phyloP scores from a whole-genome alignment of 35 echinoderm and acorn worm species.

The Hemicentrotus pulcherrimus region DNA sequence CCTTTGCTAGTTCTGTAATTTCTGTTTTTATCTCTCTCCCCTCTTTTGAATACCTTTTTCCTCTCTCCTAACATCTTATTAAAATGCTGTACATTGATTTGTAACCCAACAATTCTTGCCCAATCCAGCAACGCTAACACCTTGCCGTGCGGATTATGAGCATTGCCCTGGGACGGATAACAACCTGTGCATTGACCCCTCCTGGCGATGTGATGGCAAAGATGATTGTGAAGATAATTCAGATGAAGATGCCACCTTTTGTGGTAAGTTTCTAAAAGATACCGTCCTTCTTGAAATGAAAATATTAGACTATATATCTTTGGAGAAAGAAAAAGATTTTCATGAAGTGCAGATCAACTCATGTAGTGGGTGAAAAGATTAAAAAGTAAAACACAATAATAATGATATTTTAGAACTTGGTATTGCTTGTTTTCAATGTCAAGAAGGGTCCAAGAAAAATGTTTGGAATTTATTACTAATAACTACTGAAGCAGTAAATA shows the following conservation, averaged over 20 bases:
- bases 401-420: neutral
- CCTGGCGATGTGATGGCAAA: constrained; percentile 59
- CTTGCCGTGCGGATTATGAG: constrained; percentile 18
- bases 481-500: no score
- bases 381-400: neutral
- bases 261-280: constrained; percentile 46
- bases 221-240: constrained; percentile 66
- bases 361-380: neutral
- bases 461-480: no score
- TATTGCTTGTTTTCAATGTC: no score
- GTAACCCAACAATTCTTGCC: neutral
- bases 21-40: no score
- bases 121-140: neutral
- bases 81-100: no score
- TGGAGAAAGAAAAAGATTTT: neutral
- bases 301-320: neutral
- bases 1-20: no score
- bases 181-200: constrained; percentile 69
- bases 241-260: constrained; percentile 58
- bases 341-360: neutral
- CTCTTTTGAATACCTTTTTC: no score
- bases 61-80: no score
- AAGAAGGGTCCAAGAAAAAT: no score
- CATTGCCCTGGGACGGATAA: constrained; percentile 49
- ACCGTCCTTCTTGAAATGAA: neutral